A percentile compares a stretch with the other conserved stretches of the same genome.
Evolutionary conservation across 2,113 vertebrate genomes (phyloP).

Genomic region (Seriola dumerili): DNA sequence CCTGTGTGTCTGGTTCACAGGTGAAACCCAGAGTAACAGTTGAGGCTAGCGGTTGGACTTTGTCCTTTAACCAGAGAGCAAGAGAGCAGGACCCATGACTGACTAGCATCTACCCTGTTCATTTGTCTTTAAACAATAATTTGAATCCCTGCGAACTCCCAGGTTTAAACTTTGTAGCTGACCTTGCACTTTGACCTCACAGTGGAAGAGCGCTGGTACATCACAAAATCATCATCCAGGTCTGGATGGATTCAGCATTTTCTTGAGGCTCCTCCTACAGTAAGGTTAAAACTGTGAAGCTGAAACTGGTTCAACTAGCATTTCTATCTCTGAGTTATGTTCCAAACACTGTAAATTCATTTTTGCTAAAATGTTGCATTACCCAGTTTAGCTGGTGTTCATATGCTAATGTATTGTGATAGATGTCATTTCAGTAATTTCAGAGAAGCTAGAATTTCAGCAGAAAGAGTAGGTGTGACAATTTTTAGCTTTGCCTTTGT

Average conservation of each 20-base stretch:
- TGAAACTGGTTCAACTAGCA: neutral
- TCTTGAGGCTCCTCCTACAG: neutral
- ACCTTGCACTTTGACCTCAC: constrained; percentile 9
- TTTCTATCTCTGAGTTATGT: neutral
- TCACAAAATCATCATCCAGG: neutral
- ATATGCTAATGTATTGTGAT: constrained; percentile 38
- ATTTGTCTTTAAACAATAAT: constrained; percentile 25
- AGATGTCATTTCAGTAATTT: constrained; percentile 19
- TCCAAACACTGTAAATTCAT: neutral
- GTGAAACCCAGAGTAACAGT: too few relatives aligned
- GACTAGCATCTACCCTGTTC: constrained; percentile 18
- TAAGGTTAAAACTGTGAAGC: neutral
- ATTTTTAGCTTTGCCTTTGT: constrained; percentile 15
- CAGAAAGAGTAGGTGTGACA: constrained; percentile 29
- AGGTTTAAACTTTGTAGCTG: neutral
- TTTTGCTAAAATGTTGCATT: neutral
- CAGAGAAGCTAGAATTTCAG: constrained; percentile 10
- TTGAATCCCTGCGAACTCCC: neutral
- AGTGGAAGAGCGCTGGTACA: neutral
- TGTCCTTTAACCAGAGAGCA: constrained; percentile 42
- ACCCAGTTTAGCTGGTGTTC: constrained; percentile 11
- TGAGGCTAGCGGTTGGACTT: constrained; percentile 18
- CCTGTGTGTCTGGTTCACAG: constrained; percentile 8
- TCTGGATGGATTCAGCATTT: neutral
- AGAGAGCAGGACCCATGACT: constrained; percentile 15